Conservation (phyloP, 2,113 vertebrate species). For the Thoracochromis brauschi region DNA sequence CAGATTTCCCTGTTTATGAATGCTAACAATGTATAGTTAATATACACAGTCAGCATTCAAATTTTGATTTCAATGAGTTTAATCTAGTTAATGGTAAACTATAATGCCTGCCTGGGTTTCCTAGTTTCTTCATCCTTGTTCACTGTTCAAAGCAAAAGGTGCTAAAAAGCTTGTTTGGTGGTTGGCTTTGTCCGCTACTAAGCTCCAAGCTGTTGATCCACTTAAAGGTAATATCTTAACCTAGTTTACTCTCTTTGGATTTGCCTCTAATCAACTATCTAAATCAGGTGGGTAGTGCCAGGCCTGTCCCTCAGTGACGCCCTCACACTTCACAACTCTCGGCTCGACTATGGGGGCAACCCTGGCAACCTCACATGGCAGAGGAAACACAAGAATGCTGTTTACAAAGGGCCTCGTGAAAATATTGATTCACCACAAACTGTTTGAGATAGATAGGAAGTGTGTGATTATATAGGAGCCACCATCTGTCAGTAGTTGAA, state of each 20-base stretch:
- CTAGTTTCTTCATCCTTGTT: not conserved
- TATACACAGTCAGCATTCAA: not conserved
- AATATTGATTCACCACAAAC: conserved; percentile 51
- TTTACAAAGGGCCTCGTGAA: conserved; percentile 57
- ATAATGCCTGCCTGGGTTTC: not conserved
- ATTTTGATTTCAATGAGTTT: not conserved
- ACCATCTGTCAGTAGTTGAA: conserved; percentile 56
- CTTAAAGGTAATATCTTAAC: conserved; percentile 62
- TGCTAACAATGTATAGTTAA: not conserved
- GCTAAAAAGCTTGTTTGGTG: conserved; percentile 26
- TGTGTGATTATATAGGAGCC: conserved; percentile 59
- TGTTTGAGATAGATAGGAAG: conserved; percentile 47
- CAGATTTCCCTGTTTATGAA: not conserved
- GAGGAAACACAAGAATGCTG: conserved; percentile 49
- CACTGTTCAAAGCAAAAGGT: conserved; percentile 1
- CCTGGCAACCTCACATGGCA: conserved; percentile 24
- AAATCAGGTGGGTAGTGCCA: conserved; percentile 32
- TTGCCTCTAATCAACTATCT: conserved; percentile 43
- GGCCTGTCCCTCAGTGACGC: not conserved
- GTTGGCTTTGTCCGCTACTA: conserved; percentile 14
- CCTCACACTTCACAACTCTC: conserved; percentile 47
- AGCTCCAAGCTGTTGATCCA: conserved; percentile 56
- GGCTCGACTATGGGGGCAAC: conserved; percentile 1
- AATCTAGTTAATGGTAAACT: not conserved
- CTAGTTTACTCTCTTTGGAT: conserved; percentile 50